These are phyloP conservation scores for Biston betularia DNA, from an alignment of 2,888 invertebrate genomes.

Conservation along the genomic window DNA sequence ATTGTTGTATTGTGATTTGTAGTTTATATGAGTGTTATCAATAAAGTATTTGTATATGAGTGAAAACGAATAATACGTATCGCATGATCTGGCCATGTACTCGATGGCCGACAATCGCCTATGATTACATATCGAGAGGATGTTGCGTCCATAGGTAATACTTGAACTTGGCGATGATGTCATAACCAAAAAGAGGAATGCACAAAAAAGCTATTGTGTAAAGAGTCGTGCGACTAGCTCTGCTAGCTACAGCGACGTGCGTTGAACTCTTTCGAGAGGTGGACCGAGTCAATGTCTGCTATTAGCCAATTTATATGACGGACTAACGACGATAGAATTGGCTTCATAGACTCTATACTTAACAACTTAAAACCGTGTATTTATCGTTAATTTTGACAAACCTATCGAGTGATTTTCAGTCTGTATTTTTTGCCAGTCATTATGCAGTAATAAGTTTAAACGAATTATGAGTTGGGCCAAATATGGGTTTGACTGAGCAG, in stretches of 20 bases:
- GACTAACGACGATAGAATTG: conserved; percentile 64
- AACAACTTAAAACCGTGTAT: conserved; percentile 35
- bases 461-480: conserved; percentile 10
- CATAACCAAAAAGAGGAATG: conserved; percentile 79
- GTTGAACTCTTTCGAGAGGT: conserved; percentile 82
- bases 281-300: conserved; percentile 74
- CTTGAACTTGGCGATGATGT: conserved; percentile 72
- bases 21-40: no score
- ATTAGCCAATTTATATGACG: conserved; percentile 76
- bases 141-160: conserved; percentile 46
- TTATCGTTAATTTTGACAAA: conserved; percentile 38
- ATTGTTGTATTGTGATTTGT: no score
- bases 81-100: conserved; percentile 23
- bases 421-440: conserved; percentile 12
- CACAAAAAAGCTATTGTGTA: conserved; percentile 84
- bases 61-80: conserved; percentile 26
- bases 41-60: neutral
- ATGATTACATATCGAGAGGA: conserved; percentile 39
- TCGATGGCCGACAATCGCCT: conserved; percentile 29
- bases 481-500: conserved; percentile 7
- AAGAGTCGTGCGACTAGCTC: conserved; percentile 78
- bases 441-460: conserved; percentile 16
- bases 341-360: conserved; percentile 52
- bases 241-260: conserved; percentile 72
- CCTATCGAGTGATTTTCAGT: conserved; percentile 22